Percentiles rank a stretch among this genome's conserved stretches.
Conservation (phyloP, 1,140 invertebrate genomes). For the Himalopsyche phryganea region DNA sequence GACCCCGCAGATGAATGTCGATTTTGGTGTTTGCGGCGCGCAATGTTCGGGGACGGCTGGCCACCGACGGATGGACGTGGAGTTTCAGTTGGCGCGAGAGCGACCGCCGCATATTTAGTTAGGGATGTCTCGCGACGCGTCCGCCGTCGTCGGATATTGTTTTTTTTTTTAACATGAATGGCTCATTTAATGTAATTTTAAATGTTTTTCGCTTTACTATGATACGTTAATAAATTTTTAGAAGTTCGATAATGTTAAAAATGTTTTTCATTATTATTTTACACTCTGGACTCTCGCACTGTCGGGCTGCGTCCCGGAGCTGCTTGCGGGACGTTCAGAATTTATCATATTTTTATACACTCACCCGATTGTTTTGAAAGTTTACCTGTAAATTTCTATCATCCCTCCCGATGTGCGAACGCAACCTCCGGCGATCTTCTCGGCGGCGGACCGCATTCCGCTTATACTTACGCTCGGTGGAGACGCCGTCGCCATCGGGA, state of each 20-base stretch:
- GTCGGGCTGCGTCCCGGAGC: background rate
- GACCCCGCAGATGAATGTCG: too few species aligned
- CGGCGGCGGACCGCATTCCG: too few species aligned
- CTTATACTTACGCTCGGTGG: too few species aligned
- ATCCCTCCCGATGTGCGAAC: background rate
- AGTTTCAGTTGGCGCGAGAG: conserved; percentile 16
- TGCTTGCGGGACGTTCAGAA: background rate
- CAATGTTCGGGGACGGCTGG: background rate
- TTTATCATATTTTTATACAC: background rate
- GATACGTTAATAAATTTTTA: conserved; percentile 29
- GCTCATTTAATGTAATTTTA: conserved; percentile 30
- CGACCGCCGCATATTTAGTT: background rate
- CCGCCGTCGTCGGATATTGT: conserved; percentile 14
- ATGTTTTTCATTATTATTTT: conserved; percentile 17
- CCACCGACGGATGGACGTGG: background rate
- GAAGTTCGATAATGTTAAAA: conserved; percentile 25
- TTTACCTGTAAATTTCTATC: conserved; percentile 23
- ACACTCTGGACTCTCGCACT: too few species aligned
- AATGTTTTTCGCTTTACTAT: conserved; percentile 31
- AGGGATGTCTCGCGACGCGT: background rate
- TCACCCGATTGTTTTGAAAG: conserved; percentile 6
- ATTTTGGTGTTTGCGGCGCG: too few species aligned
- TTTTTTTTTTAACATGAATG: conserved; percentile 23
- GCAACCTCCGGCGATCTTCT: too few species aligned
- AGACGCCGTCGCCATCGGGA: too few species aligned